Percentiles rank a stretch among this genome's conserved stretches.
These are phyloP conservation scores for Serrognathus titanus DNA, from an alignment of 2,888 invertebrate genomes.

Conservation along the genomic window DNA sequence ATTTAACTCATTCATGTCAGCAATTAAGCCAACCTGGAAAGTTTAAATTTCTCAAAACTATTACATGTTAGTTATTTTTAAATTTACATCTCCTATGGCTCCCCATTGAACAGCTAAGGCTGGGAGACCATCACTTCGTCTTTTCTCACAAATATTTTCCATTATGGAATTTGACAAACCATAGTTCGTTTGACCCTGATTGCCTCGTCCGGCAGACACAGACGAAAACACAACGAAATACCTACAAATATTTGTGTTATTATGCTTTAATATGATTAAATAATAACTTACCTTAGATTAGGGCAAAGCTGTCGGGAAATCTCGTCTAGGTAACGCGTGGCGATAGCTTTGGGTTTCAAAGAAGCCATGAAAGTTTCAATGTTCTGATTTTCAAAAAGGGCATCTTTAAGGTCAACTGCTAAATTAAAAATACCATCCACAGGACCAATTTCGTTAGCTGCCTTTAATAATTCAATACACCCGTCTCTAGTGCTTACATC, in stretches of 20 bases:
- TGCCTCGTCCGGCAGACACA: constrained; percentile 87
- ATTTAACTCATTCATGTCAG: constrained; percentile 38
- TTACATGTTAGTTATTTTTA: neutral
- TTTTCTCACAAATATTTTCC: constrained; percentile 81
- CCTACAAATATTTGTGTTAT: constrained; percentile 32
- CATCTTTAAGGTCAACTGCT: constrained; percentile 76
- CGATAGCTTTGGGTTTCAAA: constrained; percentile 75
- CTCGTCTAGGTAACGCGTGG: constrained; percentile 74
- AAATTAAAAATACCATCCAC: constrained; percentile 89
- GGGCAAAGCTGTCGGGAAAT: constrained; percentile 59
- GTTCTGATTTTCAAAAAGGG: constrained; percentile 74
- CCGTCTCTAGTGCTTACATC: constrained; percentile 70
- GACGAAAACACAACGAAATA: constrained; percentile 91
- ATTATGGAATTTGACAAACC: constrained; percentile 87
- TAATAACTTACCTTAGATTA: constrained; percentile 31
- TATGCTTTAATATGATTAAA: constrained; percentile 37
- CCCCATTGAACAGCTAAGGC: constrained; percentile 91
- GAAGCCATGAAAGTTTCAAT: constrained; percentile 65
- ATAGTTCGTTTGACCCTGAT: constrained; percentile 88
- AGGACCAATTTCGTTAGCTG: constrained; percentile 61
- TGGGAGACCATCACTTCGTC: constrained; percentile 66
- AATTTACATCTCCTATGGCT: constrained; percentile 81
- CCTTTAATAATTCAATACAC: constrained; percentile 64
- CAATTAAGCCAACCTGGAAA: constrained; percentile 42
- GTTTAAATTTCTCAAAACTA: constrained; percentile 44